Evolutionary conservation across 2,113 vertebrate species (phyloP).

Genomic region (Alouatta palliata): DNA sequence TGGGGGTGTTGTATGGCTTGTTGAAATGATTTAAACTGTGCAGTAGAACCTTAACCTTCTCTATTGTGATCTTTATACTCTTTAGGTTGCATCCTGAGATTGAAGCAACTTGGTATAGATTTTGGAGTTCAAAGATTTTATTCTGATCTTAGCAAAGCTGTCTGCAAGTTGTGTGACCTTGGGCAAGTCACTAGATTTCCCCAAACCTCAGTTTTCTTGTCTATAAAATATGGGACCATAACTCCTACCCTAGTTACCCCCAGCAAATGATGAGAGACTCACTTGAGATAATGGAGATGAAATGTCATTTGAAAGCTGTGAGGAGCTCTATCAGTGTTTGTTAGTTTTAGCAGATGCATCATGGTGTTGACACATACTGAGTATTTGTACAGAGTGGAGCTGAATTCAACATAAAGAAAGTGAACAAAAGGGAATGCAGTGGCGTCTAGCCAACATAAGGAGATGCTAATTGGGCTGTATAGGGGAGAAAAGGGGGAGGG

Average conservation of each 20-base stretch:
- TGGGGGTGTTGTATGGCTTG: fast-evolving
- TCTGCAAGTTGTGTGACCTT: background rate
- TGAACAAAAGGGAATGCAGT: conserved; percentile 45
- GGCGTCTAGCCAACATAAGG: conserved; percentile 34
- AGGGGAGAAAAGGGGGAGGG: background rate
- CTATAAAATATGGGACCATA: background rate
- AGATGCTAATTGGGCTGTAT: conserved; percentile 17
- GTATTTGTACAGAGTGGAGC: conserved; percentile 9
- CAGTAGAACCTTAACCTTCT: background rate
- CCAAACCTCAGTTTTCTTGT: background rate
- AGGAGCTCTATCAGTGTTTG: conserved; percentile 50
- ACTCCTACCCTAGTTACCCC: background rate
- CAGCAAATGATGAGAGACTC: background rate
- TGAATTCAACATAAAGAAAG: conserved; percentile 46
- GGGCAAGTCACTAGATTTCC: background rate
- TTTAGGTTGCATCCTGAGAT: background rate
- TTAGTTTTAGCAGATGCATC: conserved; percentile 68
- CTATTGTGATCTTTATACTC: background rate
- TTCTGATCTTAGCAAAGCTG: background rate
- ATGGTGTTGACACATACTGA: conserved; percentile 37
- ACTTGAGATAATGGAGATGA: conserved; percentile 37
- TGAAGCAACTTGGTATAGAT: background rate
- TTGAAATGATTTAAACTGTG: background rate
- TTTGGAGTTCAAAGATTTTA: background rate
- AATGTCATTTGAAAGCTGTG: conserved; percentile 28